Evolutionary conservation across 2,888 invertebrate genomes (phyloP).

Genomic region (Lycophotia porphyrea): DNA sequence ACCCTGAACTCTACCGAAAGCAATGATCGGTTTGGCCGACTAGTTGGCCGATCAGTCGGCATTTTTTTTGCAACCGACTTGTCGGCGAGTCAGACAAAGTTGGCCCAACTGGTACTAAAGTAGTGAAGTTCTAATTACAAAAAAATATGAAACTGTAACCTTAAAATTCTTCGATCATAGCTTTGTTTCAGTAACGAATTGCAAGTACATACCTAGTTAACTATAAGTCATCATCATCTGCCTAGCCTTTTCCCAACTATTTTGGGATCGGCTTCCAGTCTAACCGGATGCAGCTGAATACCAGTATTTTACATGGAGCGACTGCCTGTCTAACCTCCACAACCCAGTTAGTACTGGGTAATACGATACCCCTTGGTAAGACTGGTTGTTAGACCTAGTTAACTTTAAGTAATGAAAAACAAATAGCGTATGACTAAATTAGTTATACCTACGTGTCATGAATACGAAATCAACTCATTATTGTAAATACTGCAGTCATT

Average conservation of each 20-base stretch:
- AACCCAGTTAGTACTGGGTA: too few relatives aligned
- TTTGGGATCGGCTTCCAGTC: too few relatives aligned
- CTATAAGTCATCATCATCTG: too few relatives aligned
- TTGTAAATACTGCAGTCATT: slow-evolving; percentile 71
- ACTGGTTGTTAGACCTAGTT: too few relatives aligned
- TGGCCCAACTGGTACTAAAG: too few relatives aligned
- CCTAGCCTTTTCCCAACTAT: too few relatives aligned
- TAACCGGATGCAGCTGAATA: too few relatives aligned
- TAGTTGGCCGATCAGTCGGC: background rate
- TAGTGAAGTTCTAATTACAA: background rate
- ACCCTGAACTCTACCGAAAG: background rate
- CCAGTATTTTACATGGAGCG: too few relatives aligned
- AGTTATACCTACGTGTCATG: slow-evolving; percentile 56
- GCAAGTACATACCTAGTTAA: background rate
- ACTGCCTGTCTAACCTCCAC: too few relatives aligned
- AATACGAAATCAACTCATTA: slow-evolving; percentile 68
- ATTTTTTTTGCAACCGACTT: too few relatives aligned
- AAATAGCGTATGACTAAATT: slow-evolving; percentile 62
- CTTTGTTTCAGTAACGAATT: background rate
- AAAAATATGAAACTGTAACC: background rate
- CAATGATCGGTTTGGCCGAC: background rate
- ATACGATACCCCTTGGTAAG: too few relatives aligned
- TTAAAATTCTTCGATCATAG: background rate
- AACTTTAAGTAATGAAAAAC: slow-evolving; percentile 34
- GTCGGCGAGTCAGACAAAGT: background rate